Conservation (phyloP, 2,888 invertebrate genomes). For the Ischnura elegans region DNA sequence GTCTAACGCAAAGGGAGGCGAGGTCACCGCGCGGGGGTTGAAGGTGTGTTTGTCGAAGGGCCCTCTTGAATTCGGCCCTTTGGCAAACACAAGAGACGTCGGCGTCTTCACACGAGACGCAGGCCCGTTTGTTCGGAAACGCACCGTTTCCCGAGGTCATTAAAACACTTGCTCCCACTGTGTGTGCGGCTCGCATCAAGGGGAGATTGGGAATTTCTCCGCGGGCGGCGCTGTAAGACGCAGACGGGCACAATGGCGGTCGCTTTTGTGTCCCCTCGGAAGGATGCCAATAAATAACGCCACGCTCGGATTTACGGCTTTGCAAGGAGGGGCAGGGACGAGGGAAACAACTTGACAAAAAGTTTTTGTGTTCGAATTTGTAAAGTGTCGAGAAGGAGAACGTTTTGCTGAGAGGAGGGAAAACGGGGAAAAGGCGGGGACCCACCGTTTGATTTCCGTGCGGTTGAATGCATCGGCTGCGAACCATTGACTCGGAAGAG, state of each 20-base stretch:
- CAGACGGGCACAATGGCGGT: not conserved
- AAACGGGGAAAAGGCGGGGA: not conserved
- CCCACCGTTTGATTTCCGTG: too few species aligned
- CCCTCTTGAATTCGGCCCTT: too few species aligned
- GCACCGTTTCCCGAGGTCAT: slow-evolving; percentile 9
- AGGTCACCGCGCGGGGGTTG: too few species aligned
- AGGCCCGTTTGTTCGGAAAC: not conserved
- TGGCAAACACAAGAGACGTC: not conserved
- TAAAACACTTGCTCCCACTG: slow-evolving; percentile 31
- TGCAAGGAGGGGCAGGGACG: not conserved
- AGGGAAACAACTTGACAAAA: not conserved
- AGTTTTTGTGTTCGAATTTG: slow-evolving; percentile 35
- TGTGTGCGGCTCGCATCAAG: not conserved
- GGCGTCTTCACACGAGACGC: slow-evolving; percentile 9
- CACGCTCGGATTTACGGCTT: not conserved
- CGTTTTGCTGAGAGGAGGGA: not conserved
- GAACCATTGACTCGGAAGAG: too few species aligned
- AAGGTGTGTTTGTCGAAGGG: too few species aligned
- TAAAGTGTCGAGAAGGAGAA: slow-evolving; percentile 23
- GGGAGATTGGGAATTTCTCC: slow-evolving; percentile 8
- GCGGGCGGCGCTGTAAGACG: not conserved
- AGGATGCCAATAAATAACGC: not conserved
- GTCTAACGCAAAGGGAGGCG: too few species aligned
- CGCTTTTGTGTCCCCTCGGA: not conserved
- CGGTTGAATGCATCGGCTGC: too few species aligned